Evolutionary conservation across 1,140 invertebrate genomes (phyloP), one percentile per base, ranked within the genome.

Genomic region (Riptortus pedestris): DNA sequence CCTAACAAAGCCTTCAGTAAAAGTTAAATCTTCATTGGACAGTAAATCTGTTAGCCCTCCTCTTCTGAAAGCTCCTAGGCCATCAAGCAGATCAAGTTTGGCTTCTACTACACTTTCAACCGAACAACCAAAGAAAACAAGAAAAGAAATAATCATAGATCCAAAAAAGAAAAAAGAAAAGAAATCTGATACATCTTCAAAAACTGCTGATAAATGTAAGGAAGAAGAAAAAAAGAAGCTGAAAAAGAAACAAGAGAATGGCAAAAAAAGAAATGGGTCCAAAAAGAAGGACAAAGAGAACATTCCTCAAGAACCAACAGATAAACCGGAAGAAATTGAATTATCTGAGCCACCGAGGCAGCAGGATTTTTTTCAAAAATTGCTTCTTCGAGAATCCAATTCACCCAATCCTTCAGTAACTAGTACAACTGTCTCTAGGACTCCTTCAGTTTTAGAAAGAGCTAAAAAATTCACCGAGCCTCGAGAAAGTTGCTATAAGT

Each of bases 291-390:
- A 71, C 68, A 60, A 74, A 71, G 66, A 65, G 70, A 68, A 67
- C 69, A 38, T 64, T 11, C 33, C 33, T 27, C 45, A 16, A 12
- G 45, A 22, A 2, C 2, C 14, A 12, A 12, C 18, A 14, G 27
- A 52, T 14, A n/a, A 11, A 14, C 2, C 28, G n/a, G 4, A 27
- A 2, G 61, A 62, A 24, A 4, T 28, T n/a, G 45, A 29, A 22
- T 73, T 80, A 67, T 79, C 79, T 0, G 77, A 86, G 69, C 51
- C 51, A 2, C 51, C 51, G 2, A 55, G 26, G 14, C 51, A 55
- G 51, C 51, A 55, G 26, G 78, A 78, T 0, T 87, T 87, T 69
- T 87, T 88, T 69, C 85, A 85, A 71, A 79, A 85, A 73, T 76
- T 87, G 26, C 84, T 87, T 66, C 71, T 86, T 12, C 72, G 80